A percentile compares a stretch with the other conserved stretches of the same genome.
Evolutionary conservation across 1,140 invertebrate species (phyloP).

Genomic region (Diorhabda elongata): DNA sequence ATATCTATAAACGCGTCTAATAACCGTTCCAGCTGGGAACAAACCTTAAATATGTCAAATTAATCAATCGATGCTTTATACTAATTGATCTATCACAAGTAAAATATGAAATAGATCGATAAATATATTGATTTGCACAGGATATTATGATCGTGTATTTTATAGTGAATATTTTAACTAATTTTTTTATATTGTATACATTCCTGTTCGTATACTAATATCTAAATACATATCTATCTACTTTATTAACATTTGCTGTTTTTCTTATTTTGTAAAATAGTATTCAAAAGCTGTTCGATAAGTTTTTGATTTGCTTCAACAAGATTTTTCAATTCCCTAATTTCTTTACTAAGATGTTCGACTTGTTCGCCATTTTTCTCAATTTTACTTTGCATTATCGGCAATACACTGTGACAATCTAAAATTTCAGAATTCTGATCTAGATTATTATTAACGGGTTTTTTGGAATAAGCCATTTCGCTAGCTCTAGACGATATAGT

Average conservation of each 20-base stretch:
- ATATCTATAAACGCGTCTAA: no score
- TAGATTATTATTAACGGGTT: conserved; percentile 58
- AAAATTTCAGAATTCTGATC: conserved; percentile 50
- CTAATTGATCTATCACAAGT: not conserved
- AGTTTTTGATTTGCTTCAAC: conserved; percentile 36
- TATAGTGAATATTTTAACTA: no score
- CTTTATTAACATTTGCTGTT: conserved; percentile 7
- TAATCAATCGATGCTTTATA: not conserved
- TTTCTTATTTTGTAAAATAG: conserved; percentile 22
- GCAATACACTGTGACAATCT: conserved; percentile 49
- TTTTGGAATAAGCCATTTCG: conserved; percentile 54
- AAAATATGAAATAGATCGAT: not conserved
- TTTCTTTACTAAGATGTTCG: conserved; percentile 57
- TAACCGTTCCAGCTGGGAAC: no score
- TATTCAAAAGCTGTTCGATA: conserved; percentile 18
- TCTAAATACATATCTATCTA: not conserved
- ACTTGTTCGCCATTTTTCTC: conserved; percentile 60
- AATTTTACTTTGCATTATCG: conserved; percentile 56
- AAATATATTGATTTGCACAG: not conserved
- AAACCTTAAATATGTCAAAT: no score
- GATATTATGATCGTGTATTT: not conserved
- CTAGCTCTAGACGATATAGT: conserved; percentile 58
- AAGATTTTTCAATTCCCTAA: conserved; percentile 56
- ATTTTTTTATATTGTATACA: not conserved
- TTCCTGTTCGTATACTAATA: not conserved